These are phyloP conservation scores for Potamarius usumacintae DNA, from an alignment of 2,113 vertebrate species.

Conservation along the genomic window DNA sequence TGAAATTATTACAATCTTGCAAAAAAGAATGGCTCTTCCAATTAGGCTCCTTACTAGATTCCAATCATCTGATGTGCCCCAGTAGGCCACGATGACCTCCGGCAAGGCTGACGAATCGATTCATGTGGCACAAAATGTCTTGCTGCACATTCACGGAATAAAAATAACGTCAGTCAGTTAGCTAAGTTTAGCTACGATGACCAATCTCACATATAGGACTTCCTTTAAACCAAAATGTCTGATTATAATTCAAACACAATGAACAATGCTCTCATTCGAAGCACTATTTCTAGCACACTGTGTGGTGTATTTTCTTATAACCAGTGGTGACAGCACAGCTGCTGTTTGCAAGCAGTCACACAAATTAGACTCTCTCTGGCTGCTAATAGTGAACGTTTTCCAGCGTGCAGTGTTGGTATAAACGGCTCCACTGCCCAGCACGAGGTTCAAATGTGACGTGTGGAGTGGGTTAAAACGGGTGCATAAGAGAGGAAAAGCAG, in stretches of 20 bases:
- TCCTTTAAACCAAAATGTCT: not conserved
- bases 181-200: not conserved
- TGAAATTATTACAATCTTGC: too few relatives aligned
- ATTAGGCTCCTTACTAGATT: too few relatives aligned
- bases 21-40: too few relatives aligned
- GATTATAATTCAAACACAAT: not conserved
- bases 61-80: too few relatives aligned
- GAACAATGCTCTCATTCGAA: not conserved
- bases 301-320: not conserved
- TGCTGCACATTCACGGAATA: too few relatives aligned
- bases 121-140: too few relatives aligned
- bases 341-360: constrained; percentile 6
- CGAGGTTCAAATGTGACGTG: not conserved
- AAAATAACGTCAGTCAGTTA: too few relatives aligned
- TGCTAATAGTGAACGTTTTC: not conserved
- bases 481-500: not conserved
- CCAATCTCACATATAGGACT: too few relatives aligned
- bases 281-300: not conserved
- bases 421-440: not conserved
- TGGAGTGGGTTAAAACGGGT: not conserved
- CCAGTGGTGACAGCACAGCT: not conserved
- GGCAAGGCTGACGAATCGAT: too few relatives aligned
- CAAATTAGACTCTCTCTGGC: constrained; percentile 4
- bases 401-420: not conserved
- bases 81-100: too few relatives aligned